Evolutionary conservation across 1,140 invertebrate species (phyloP), one percentile per base, ranked within the genome.

Genomic region (Nautilus pompilius): DNA sequence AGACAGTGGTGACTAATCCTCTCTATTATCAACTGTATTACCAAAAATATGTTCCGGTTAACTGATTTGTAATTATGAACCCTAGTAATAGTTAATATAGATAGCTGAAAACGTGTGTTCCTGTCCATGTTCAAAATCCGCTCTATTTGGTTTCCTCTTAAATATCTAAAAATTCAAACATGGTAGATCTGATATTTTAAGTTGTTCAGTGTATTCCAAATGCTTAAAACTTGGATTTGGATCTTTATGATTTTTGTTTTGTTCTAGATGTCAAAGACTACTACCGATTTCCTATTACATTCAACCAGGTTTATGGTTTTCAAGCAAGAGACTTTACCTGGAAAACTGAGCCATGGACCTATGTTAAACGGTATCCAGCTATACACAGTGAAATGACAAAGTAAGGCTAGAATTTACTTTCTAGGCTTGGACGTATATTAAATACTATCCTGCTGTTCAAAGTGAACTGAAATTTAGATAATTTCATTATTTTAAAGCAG

Each of bases 361-460:
- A 74, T 65, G 76, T 78, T 4, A 67, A 67, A 20, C 66, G 78
- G 22, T 66, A 74, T 58, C 66, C 72, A n/a, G 67, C 73, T 41
- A 62, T 79, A 3, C 74, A 80, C 63, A 80, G 76, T 70, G 80
- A 80, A 72, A 81, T 81, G 80, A 80, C 78, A 56, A 77, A 70
- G 79, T 80, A 59, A 48, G 59, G n/a, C n/a, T 62, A 17, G 13
- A 30, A 13, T 54, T 49, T 49, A 54, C 20, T 20, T 29, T 13
- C 55, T 8, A 3, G 15, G 55, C 2, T 34, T 32, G 24, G 26
- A 13, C 22, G 22, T 36, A 10, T 17, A 53, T 45, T 45, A 22
- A 41, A 17, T 54, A 17, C 17, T 20, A 6, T 49, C 15, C 34
- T 28, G 4, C 41, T n/a, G n/a, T 34, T 56, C 15, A n/a, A 45